Evolutionary conservation across 2,888 invertebrate species (phyloP).

Genomic region (Apotomis capreana): DNA sequence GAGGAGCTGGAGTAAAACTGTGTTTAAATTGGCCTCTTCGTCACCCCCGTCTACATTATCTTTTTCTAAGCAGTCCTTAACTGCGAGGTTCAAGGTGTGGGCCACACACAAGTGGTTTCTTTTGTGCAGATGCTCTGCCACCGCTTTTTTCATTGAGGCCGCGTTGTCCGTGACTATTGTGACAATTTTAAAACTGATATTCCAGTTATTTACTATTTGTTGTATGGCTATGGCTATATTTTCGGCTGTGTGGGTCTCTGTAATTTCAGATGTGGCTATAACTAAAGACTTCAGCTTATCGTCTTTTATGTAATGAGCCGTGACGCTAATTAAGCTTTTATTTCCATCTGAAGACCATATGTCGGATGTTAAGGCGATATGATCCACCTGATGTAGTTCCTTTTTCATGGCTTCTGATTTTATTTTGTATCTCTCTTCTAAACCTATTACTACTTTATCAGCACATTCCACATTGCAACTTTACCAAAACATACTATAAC

Average conservation of each 20-base stretch:
- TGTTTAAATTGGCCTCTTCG: neutral
- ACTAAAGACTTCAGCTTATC: slow-evolving; percentile 8
- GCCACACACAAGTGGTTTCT: slow-evolving; percentile 48
- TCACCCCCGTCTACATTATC: slow-evolving; percentile 35
- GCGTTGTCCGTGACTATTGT: slow-evolving; percentile 45
- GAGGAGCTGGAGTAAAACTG: slow-evolving; percentile 30
- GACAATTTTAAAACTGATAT: slow-evolving; percentile 35
- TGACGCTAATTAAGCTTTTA: slow-evolving; percentile 42
- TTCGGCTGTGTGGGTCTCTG: slow-evolving; percentile 5
- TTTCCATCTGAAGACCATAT: slow-evolving; percentile 39
- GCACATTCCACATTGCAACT: too few species aligned
- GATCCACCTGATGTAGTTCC: slow-evolving; percentile 36
- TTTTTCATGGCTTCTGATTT: slow-evolving; percentile 40
- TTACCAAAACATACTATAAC: too few species aligned
- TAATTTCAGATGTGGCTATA: slow-evolving; percentile 7
- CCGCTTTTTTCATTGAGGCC: slow-evolving; percentile 47
- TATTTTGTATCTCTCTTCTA: slow-evolving; percentile 41
- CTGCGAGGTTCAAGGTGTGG: slow-evolving; percentile 48
- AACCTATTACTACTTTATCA: too few species aligned
- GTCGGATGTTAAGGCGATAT: slow-evolving; percentile 44
- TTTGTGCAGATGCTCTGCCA: slow-evolving; percentile 44
- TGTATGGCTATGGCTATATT: slow-evolving; percentile 12
- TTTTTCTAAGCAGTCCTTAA: slow-evolving; percentile 47
- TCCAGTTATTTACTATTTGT: slow-evolving; percentile 9
- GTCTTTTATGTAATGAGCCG: slow-evolving; percentile 37